Conservation (phyloP, 2,113 vertebrate genomes). For the Petrocephalus zakoni region DNA sequence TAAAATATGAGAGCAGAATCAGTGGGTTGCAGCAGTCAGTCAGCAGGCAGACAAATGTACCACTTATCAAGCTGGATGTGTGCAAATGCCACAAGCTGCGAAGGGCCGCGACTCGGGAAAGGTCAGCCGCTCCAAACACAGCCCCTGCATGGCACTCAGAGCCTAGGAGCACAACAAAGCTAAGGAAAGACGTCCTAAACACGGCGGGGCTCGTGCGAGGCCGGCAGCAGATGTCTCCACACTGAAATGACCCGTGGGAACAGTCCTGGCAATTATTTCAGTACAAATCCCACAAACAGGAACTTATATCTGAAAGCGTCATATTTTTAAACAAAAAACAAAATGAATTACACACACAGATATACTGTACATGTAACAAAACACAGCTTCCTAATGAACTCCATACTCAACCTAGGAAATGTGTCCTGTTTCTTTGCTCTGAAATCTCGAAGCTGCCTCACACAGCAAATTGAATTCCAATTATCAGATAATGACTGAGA, state of each 20-base stretch:
- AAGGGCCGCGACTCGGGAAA: not conserved
- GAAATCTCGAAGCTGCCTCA: constrained; percentile 62
- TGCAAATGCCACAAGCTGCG: not conserved
- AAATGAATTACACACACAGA: not conserved
- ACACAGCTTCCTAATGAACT: not conserved
- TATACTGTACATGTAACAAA: constrained; percentile 2
- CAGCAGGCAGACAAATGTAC: not conserved
- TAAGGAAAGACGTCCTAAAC: not conserved
- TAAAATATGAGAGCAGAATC: not conserved
- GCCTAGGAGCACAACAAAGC: not conserved
- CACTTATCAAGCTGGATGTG: not conserved
- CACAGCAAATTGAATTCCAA: constrained; percentile 62
- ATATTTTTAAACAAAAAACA: not conserved
- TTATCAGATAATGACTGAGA: constrained; percentile 64
- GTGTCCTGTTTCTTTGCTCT: constrained; percentile 45
- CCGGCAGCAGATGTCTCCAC: not conserved
- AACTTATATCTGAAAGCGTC: not conserved
- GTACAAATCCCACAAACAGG: not conserved
- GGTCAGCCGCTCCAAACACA: not conserved
- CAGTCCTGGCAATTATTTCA: not conserved
- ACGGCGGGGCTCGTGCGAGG: not conserved
- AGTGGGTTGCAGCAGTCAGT: not conserved
- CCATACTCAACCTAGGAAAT: constrained; percentile 47
- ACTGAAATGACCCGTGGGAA: not conserved
- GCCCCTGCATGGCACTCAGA: not conserved